Evolutionary conservation across 1,140 invertebrate genomes (phyloP), one percentile per base, ranked within the genome.

Genomic region (Cecropterus lyciades): DNA sequence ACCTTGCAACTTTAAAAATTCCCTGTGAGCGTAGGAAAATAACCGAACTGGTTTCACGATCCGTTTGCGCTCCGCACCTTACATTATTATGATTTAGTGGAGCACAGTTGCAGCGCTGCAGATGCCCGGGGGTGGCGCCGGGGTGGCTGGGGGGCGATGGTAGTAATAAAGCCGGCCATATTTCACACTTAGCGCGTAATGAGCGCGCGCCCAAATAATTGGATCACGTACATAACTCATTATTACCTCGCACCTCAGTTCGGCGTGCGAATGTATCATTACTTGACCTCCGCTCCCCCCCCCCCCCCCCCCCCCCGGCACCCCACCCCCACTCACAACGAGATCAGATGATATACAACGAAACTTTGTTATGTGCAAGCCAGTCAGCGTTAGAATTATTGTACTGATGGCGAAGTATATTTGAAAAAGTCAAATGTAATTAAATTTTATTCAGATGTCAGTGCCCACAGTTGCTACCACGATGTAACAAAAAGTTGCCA

Each of bases 151-250:
- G 48, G 43, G 13, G 49, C 37, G 40, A 80, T 83, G 76, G 65
- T 71, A 80, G 87, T 86, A 90, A 90, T 90, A 90, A 90, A 88
- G 82, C 84, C 79, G 75, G 84, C 85, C 76, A 92, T 92, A 92
- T 91, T 92, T 92, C 91, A 92, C 91, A 92, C 91, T 92, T 92
- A 92, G 87, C 85, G 83, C 82, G 89, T 92, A 92, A 92, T 92
- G 89, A 92, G 88, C 87, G 88, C 81, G 86, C 89, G 88, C 91
- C 91, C 86, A 92, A 92, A 92, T 92, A 92, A 92, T 92, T 92
- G 91, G 91, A 92, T 92, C 91, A 92, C 91, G 89, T 92, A 92
- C 90, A 92, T 92, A 92, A 92, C 82, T 92, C 91, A 92, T 92
- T 92, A 92, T 92, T 92, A 92, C 87, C 85, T 90, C 85, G 82